A percentile compares a stretch with the other conserved stretches of the same genome.
Conservation (phyloP, 2,888 invertebrate species). For the Hypselothyrea guttata region DNA sequence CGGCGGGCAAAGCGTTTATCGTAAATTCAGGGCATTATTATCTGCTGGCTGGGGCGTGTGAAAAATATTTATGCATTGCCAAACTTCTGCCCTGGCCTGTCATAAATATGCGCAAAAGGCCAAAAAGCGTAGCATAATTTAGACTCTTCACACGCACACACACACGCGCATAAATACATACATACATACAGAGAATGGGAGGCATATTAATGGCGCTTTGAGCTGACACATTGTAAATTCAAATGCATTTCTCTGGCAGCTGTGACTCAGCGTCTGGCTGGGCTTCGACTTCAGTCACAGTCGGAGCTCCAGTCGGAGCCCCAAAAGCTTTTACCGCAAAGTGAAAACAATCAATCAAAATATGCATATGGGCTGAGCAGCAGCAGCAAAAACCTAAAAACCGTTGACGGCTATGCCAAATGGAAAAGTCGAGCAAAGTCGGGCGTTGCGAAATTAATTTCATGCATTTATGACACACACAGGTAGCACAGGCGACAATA, state of each 20-base stretch:
- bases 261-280: conserved; percentile 32
- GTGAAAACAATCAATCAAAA: conserved; percentile 75
- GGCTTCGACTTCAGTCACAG: neutral
- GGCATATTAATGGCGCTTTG: conserved; percentile 65
- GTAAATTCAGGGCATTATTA: conserved; percentile 72
- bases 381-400: conserved; percentile 17
- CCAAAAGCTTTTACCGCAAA: conserved; percentile 65
- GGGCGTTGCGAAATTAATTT: conserved; percentile 60
- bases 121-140: conserved; percentile 52
- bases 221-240: conserved; percentile 75
- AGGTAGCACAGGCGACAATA: conserved; percentile 43
- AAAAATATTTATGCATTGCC: conserved; percentile 67
- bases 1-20: conserved; percentile 61
- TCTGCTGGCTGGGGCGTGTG: conserved; percentile 53
- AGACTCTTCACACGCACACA: conserved; percentile 36
- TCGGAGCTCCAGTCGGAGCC: neutral
- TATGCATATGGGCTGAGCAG: conserved; percentile 30
- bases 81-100: conserved; percentile 49
- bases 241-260: conserved; percentile 73
- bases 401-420: conserved; percentile 21
- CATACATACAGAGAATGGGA: conserved; percentile 9
- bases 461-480: conserved; percentile 66
- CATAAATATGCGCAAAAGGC: conserved; percentile 58
- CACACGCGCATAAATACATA: conserved; percentile 5
- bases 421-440: conserved; percentile 15